Evolutionary conservation across 2,113 vertebrate species (phyloP), one percentile per base, ranked within the genome.

Genomic region (Astur gentilis): DNA sequence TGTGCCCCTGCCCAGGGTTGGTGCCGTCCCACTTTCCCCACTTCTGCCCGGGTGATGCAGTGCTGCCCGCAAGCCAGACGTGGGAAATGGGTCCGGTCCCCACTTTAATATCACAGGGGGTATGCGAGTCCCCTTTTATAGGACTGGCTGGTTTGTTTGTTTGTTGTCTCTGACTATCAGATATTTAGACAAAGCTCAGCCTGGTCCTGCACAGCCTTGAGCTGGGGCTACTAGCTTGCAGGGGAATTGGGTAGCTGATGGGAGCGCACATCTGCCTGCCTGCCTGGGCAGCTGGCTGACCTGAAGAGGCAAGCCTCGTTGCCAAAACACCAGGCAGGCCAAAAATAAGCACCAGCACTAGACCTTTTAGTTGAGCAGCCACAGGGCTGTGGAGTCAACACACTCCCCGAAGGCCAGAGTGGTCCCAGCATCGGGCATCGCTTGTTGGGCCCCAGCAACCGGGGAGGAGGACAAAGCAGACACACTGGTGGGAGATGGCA

Each of bases 351-450:
- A 29, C 6, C 38, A 67, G 38, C 60, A 11, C 29, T 9, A 64
- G 20, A 47, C 9, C 9, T 65, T 61, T 23, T 27, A 27, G 40
- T 11, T 42, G 67, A 5, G 25, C 34, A 36, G 19, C 13, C 54
- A 36, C 14, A 3, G 34, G 17, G 31, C 47, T 58, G 38, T 14
- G 42, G 29, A 11, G 26, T 16, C 42, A 64, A 45, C 17, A 29
- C 9, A 2, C 14, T n/a, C 22, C 25, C 25, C 13, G 19, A 62
- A 85, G 26, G 4, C 21, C 58, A 19, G 75, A 25, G 62, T 22
- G 31, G 42, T 50, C 36, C 49, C 71, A 60, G 55, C 19, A 4
- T 3, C 0, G 0, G 55, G 19, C 19, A 49, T 16, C 1, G 3
- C 58, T 57, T 38, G 9, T 11, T 3, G 6, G 34, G 16, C 40